phyloP scores from a whole-genome alignment of 2,113 vertebrate genomes.

The Atherinomorus stipes region DNA sequence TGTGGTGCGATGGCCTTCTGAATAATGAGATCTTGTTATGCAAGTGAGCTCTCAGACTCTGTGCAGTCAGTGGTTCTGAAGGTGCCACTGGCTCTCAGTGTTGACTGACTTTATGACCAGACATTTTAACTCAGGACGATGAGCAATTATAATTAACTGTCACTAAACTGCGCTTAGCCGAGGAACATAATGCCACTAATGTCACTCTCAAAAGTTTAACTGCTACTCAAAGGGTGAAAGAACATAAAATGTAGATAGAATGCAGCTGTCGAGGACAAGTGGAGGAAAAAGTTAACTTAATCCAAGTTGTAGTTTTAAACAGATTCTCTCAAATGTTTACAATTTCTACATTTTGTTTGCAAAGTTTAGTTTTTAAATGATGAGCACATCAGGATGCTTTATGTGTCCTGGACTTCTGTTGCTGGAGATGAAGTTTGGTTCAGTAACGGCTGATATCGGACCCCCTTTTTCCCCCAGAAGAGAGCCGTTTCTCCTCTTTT shows the following conservation, averaged over 20 bases:
- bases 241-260: background rate
- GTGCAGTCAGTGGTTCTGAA: slow-evolving; percentile 20
- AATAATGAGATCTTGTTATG: slow-evolving; percentile 59
- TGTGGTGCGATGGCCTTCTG: slow-evolving; percentile 28
- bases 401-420: no score
- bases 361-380: no score
- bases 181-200: slow-evolving; percentile 37
- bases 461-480: no score
- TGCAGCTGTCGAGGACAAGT: background rate
- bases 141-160: slow-evolving; percentile 44
- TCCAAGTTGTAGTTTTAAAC: no score
- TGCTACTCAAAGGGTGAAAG: slow-evolving; percentile 40
- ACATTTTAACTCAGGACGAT: slow-evolving; percentile 50
- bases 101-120: slow-evolving; percentile 41
- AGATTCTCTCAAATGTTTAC: no score
- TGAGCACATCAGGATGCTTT: no score
- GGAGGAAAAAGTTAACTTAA: background rate
- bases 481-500: no score
- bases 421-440: no score
- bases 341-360: no score
- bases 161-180: slow-evolving; percentile 32
- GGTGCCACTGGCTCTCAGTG: slow-evolving; percentile 16
- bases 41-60: slow-evolving; percentile 48
- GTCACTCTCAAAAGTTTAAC: slow-evolving; percentile 45
- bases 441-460: no score